Evolutionary conservation across 2,113 vertebrate genomes (phyloP).

Genomic region (Callopanchax toddi): DNA sequence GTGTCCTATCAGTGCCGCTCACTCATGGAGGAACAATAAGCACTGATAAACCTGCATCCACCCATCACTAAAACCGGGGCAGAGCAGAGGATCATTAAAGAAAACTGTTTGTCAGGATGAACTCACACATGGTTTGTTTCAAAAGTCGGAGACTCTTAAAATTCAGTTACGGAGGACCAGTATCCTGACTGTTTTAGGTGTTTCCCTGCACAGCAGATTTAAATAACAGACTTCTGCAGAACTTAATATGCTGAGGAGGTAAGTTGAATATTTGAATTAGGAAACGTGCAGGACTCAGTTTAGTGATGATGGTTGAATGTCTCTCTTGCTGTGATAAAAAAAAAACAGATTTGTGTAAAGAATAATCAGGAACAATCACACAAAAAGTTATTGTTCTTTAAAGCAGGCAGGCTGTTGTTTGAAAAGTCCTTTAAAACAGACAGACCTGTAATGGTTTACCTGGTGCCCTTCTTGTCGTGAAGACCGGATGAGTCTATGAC

Average conservation of each 20-base stretch:
- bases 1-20: conserved; percentile 1
- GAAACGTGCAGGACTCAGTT: too few species aligned
- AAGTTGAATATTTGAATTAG: too few species aligned
- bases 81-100: neutral
- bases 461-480: neutral
- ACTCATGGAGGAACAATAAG: conserved; percentile 10
- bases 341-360: neutral
- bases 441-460: neutral
- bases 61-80: conserved; percentile 8
- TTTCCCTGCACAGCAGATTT: too few species aligned
- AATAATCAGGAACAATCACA: neutral
- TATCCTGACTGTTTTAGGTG: too few species aligned
- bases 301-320: too few species aligned
- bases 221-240: too few species aligned
- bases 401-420: neutral
- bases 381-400: neutral
- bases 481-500: conserved; percentile 14
- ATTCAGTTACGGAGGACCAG: too few species aligned
- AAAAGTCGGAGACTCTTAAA: neutral
- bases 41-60: conserved; percentile 9
- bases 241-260: too few species aligned
- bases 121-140: neutral
- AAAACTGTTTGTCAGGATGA: too few species aligned
- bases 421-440: neutral
- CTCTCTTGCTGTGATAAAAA: too few species aligned